A percentile compares a stretch with the other conserved stretches of the same genome.
phyloP scores from a whole-genome alignment of 1,140 invertebrate species.

The Caenorhabditis brenneri region DNA sequence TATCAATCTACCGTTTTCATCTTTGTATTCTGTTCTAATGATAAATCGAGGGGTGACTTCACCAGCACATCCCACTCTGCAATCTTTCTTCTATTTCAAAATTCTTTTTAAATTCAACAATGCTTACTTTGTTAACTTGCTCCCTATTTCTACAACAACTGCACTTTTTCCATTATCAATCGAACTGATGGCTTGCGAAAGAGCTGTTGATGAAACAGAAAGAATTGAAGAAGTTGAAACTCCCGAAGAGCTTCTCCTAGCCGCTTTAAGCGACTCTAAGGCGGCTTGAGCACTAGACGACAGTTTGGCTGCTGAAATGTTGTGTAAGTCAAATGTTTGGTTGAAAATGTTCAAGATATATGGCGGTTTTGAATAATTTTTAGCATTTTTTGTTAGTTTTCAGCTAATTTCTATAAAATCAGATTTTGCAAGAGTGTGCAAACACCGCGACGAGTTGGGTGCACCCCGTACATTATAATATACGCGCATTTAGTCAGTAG shows the following conservation, averaged over 20 bases:
- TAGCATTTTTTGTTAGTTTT: no score
- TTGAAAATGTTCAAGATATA: no score
- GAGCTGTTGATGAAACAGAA: slow-evolving; percentile 1
- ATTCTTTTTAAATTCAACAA: no score
- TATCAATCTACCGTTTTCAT: neutral
- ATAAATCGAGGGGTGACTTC: neutral
- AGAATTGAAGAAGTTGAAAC: neutral
- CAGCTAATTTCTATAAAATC: no score
- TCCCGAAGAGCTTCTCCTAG: neutral
- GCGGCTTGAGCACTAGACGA: neutral
- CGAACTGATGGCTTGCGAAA: slow-evolving; percentile 9
- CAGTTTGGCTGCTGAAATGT: neutral
- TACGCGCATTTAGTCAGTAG: neutral
- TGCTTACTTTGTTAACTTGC: slow-evolving; percentile 1
- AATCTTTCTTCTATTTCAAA: neutral
- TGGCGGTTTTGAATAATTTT: no score
- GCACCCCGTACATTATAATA: neutral
- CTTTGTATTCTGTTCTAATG: slow-evolving; percentile 1
- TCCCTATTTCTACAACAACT: neutral
- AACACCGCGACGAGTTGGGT: neutral
- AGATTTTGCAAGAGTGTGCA: neutral
- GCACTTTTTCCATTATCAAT: slow-evolving; percentile 27
- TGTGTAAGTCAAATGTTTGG: no score
- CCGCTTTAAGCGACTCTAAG: slow-evolving; percentile 19
- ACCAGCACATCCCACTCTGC: slow-evolving; percentile 10